These are phyloP conservation scores for Ochropleura leucogaster DNA, from an alignment of 2,888 invertebrate genomes.

Conservation along the genomic window DNA sequence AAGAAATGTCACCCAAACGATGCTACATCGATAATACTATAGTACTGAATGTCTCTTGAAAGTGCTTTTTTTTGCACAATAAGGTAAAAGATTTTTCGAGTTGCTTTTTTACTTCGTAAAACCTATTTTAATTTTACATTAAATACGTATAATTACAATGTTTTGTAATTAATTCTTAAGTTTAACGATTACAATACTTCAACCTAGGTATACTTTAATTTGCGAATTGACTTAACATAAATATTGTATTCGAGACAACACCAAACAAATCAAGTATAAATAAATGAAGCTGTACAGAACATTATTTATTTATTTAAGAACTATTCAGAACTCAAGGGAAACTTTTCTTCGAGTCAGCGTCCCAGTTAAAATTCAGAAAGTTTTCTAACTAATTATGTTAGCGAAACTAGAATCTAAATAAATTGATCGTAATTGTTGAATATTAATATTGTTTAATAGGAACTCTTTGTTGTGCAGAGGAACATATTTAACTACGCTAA, in stretches of 20 bases:
- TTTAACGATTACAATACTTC: background rate
- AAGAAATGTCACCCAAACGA: too few species aligned
- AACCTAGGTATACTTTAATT: too few species aligned
- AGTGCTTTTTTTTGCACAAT: background rate
- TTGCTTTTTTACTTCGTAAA: background rate
- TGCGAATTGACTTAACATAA: constrained; percentile 21
- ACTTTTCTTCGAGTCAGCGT: constrained; percentile 24
- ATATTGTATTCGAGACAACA: constrained; percentile 27
- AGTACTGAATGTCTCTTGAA: constrained; percentile 2
- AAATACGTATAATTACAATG: too few species aligned
- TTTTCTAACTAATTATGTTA: constrained; percentile 35
- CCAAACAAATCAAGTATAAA: constrained; percentile 32
- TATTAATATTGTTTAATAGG: constrained; percentile 26
- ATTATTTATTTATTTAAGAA: constrained; percentile 37
- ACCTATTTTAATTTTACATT: background rate
- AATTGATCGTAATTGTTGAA: constrained; percentile 41
- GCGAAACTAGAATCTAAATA: constrained; percentile 41
- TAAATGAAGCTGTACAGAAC: background rate
- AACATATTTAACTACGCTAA: constrained; percentile 5
- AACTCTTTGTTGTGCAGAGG: background rate
- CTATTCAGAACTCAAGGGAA: constrained; percentile 24
- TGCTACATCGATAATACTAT: too few species aligned
- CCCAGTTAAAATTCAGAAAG: constrained; percentile 43
- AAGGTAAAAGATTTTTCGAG: background rate
- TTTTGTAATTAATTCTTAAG: background rate